Percentiles rank a stretch among this genome's conserved stretches.
These are phyloP conservation scores for Mycetomoellerius zeteki DNA, from an alignment of 1,140 invertebrate species.

Conservation along the genomic window DNA sequence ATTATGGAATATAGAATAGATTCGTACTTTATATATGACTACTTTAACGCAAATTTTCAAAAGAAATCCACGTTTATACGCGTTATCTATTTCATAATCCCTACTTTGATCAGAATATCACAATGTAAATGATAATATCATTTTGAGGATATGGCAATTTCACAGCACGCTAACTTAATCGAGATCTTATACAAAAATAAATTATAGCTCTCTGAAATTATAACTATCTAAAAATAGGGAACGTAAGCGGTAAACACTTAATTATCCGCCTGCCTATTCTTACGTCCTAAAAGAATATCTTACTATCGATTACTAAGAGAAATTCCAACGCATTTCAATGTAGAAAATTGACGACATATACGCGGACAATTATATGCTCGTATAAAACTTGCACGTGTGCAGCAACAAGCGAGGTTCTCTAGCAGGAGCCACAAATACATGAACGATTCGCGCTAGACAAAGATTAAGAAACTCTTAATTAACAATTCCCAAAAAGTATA, in stretches of 20 bases:
- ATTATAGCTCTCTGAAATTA: conserved; percentile 71
- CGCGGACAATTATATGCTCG: conserved; percentile 38
- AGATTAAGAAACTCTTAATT: conserved; percentile 3
- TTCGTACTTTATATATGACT: conserved; percentile 23
- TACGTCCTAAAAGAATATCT: neutral
- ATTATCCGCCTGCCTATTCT: neutral
- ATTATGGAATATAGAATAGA: conserved; percentile 16
- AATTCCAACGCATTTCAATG: conserved; percentile 40
- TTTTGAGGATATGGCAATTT: conserved; percentile 75
- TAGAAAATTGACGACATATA: conserved; percentile 35
- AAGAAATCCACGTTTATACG: conserved; percentile 53
- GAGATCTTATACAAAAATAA: conserved; percentile 81
- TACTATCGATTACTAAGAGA: conserved; percentile 22
- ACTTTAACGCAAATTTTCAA: conserved; percentile 32
- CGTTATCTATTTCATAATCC: conserved; percentile 40
- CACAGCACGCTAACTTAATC: conserved; percentile 77
- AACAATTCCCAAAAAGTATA: conserved; percentile 22
- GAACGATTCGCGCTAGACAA: conserved; percentile 2
- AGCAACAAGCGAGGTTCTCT: conserved; percentile 42
- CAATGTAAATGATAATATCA: conserved; percentile 70
- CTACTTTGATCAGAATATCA: conserved; percentile 78
- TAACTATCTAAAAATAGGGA: conserved; percentile 47
- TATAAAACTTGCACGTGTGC: conserved; percentile 44
- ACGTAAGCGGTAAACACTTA: conserved; percentile 36
- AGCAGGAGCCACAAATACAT: conserved; percentile 25